Base-by-base conservation (phyloP, 2,797 vertebrate species). In the Lagodon rhomboides region DNA sequence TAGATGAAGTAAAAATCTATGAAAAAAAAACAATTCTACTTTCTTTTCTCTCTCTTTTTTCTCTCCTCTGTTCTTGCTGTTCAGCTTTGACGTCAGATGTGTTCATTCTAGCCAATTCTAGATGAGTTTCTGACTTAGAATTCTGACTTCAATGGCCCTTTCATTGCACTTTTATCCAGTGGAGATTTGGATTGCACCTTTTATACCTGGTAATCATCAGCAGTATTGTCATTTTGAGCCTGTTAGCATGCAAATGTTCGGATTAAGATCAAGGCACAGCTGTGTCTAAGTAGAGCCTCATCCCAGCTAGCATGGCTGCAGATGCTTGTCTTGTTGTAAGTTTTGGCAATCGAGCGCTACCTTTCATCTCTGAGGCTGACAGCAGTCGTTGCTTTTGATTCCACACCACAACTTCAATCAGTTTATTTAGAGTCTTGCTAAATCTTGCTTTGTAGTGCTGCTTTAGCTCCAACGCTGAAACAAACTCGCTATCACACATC, bases 401-500 rank as follows among this genome's bases (percentile, higher is more conserved):
- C n/a, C 27, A 25, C 23, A 41, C 27, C 11, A 70, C 30, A 47
- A 47, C 56, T 62, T 55, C 49, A 47, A 3, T 47, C 23, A 20
- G 4, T 4, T 41, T 25, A 34, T 34, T 30, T 10, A 22, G 46
- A 38, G 25, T 49, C 4, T 60, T 43, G 58, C n/a, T 68, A 12
- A 25, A 23, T 25, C 2, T 50, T 22, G 41, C 75, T 58, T 65
- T 65, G 38, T 59, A 12, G 13, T 71, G 13, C 64, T 41, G 25
- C 15, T 54, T 20, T 7, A 12, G 11, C 10, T 30, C 23, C 13
- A 12, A 34, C 27, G 5, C 58, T 34, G 25, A 30, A 62, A 47
- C 41, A 68, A 60, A 51, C 12, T n/a, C 22, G 12, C 7, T 18
- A 10, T 43, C 34, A 13, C 10, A 46, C 23, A 25, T 27, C 58